phyloP scores from a whole-genome alignment of 2,888 invertebrate genomes.

The Leptogaster cylindrica region DNA sequence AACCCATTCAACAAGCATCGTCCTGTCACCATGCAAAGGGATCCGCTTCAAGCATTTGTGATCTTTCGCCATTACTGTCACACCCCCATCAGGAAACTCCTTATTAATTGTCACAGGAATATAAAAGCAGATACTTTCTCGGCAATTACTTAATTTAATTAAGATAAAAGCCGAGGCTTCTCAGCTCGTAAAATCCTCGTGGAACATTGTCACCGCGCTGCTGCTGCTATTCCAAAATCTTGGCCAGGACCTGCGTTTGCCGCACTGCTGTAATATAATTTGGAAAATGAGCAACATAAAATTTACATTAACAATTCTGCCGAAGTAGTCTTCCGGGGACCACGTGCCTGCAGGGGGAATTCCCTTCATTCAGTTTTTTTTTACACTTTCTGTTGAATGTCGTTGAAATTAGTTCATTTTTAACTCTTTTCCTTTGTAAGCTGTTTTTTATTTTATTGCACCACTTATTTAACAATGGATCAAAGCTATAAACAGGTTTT shows the following conservation, averaged over 20 bases:
- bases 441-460: no score
- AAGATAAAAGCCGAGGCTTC: constrained; percentile 46
- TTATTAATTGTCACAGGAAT: constrained; percentile 45
- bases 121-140: constrained; percentile 45
- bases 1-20: constrained; percentile 11
- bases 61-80: constrained; percentile 6
- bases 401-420: no score
- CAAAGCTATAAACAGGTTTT: no score
- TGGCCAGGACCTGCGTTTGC: constrained; percentile 24
- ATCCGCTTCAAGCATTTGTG: constrained; percentile 17
- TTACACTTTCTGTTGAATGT: no score
- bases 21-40: not conserved
- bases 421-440: no score
- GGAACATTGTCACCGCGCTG: constrained; percentile 41
- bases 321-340: no score
- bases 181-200: constrained; percentile 45
- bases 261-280: constrained; percentile 44
- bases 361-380: no score
- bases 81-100: constrained; percentile 9
- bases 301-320: constrained; percentile 45
- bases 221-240: constrained; percentile 30
- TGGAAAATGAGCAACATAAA: constrained; percentile 45
- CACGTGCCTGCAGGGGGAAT: no score
- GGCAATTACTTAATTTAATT: constrained; percentile 47
- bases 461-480: no score